A percentile compares a stretch with the other conserved stretches of the same genome.
Conservation (phyloP, 2,888 invertebrate genomes). For the Leptopilina syphax region DNA sequence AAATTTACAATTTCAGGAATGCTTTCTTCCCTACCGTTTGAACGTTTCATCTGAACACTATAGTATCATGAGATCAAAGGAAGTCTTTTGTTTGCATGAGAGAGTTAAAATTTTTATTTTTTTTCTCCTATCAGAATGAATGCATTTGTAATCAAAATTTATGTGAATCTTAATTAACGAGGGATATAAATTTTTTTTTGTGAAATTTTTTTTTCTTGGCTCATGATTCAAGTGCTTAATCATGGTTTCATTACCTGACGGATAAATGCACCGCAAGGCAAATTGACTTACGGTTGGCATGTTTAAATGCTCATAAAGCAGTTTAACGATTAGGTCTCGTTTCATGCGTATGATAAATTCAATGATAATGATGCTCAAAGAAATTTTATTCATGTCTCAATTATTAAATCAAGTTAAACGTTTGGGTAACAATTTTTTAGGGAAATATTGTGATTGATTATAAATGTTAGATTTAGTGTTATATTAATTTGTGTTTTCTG, state of each 20-base stretch:
- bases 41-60: neutral
- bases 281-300: neutral
- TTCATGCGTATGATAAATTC: neutral
- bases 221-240: conserved; percentile 23
- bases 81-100: conserved; percentile 1
- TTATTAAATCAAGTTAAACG: conserved; percentile 13
- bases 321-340: conserved; percentile 37
- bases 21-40: neutral
- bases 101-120: too few species aligned
- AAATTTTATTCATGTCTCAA: conserved; percentile 12
- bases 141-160: conserved; percentile 9
- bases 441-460: too few species aligned
- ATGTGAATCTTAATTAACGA: conserved; percentile 23
- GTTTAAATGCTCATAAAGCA: conserved; percentile 34
- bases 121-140: neutral
- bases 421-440: too few species aligned
- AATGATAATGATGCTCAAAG: conserved; percentile 15
- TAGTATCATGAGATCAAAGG: conserved; percentile 30
- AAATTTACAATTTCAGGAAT: conserved; percentile 23
- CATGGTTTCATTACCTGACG: conserved; percentile 34
- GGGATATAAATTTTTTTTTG: conserved; percentile 9
- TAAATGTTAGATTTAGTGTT: too few species aligned
- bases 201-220: neutral
- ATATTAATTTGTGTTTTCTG: too few species aligned
- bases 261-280: conserved; percentile 23